phyloP scores from a whole-genome alignment of 2,888 invertebrate genomes.

The Pachydiplax longipennis region DNA sequence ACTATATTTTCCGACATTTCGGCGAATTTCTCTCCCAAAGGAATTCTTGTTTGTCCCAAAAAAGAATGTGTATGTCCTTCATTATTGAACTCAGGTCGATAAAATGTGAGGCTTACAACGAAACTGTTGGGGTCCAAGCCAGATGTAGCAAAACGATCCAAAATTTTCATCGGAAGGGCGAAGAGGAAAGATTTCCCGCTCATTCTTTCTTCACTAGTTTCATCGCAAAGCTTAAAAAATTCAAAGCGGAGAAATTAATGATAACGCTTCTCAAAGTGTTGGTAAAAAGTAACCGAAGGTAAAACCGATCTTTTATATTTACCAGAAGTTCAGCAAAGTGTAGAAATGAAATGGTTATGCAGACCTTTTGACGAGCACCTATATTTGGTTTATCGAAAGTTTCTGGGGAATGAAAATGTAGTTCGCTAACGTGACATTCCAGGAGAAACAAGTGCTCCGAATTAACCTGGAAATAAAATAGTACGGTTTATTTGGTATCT shows the following conservation, averaged over 20 bases:
- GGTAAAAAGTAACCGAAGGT: not conserved
- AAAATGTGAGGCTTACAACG: not conserved
- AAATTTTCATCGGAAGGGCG: not conserved
- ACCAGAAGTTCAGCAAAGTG: not conserved
- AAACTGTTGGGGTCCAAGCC: not conserved
- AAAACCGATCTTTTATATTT: not conserved
- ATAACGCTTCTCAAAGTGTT: not conserved
- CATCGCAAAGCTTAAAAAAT: not conserved
- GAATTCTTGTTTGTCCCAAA: not conserved
- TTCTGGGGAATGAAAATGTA: not conserved
- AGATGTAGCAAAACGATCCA: not conserved
- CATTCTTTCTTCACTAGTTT: not conserved
- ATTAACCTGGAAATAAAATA: not conserved
- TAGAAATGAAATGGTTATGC: not conserved
- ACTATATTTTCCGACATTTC: not conserved
- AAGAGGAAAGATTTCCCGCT: not conserved
- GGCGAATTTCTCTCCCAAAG: not conserved
- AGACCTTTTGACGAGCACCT: not conserved
- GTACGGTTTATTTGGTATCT: not conserved
- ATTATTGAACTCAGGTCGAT: not conserved
- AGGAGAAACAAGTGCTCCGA: not conserved
- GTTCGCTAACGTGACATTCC: not conserved
- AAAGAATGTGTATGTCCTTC: not conserved
- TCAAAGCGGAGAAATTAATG: not conserved
- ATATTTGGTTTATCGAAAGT: not conserved